These are phyloP conservation scores for Rhinogobius similis DNA, from an alignment of 2,113 vertebrate genomes.

Conservation along the genomic window DNA sequence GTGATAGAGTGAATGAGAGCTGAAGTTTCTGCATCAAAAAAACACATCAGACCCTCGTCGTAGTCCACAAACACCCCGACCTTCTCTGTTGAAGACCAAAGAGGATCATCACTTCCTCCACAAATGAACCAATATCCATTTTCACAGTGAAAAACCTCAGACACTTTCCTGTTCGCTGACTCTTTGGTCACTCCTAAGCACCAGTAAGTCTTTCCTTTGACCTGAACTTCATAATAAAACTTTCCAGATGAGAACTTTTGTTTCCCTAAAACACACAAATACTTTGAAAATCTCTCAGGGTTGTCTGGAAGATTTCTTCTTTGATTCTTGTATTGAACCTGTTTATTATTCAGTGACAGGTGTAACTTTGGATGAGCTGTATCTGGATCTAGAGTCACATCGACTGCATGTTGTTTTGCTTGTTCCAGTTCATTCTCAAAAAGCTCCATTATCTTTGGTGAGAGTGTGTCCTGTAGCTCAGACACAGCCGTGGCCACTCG, in stretches of 20 bases:
- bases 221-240: conserved; percentile 11
- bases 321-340: neutral
- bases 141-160: neutral
- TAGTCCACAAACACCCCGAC: conserved; percentile 6
- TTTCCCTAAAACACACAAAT: neutral
- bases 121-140: neutral
- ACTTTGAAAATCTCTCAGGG: neutral
- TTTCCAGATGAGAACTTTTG: neutral
- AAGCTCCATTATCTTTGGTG: neutral
- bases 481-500: neutral
- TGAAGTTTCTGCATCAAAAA: conserved; percentile 5
- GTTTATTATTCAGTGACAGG: neutral
- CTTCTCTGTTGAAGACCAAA: neutral
- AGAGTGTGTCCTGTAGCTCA: neutral
- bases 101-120: neutral
- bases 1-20: neutral
- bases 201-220: neutral
- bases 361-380: neutral
- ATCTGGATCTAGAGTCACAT: neutral
- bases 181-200: neutral
- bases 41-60: neutral
- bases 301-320: neutral
- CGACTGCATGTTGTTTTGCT: neutral
- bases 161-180: neutral
- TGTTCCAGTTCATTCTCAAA: neutral